These are phyloP conservation scores for Chelon auratus DNA, from an alignment of 2,797 vertebrate genomes.

Conservation along the genomic window DNA sequence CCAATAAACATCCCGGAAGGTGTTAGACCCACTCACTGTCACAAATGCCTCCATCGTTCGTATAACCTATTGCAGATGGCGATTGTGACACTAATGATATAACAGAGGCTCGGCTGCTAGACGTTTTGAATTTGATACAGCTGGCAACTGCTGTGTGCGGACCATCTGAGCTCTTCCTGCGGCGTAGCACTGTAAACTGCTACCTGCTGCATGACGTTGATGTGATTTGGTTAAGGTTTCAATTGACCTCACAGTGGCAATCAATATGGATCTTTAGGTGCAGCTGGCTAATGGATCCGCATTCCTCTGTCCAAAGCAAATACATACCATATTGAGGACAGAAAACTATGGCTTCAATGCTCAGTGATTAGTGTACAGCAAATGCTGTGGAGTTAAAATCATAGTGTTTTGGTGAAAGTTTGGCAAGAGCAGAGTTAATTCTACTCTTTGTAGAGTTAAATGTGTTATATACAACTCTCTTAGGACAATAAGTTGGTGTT, in stretches of 20 bases:
- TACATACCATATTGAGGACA: not conserved
- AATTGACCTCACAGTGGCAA: conserved; percentile 33
- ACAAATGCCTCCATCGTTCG: conserved; percentile 58
- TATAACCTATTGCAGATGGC: conserved; percentile 68
- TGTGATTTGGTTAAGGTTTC: conserved; percentile 19
- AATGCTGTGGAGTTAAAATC: no score
- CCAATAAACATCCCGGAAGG: conserved; percentile 66
- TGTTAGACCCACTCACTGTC: conserved; percentile 59
- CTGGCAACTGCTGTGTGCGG: conserved; percentile 45
- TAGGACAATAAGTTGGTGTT: no score
- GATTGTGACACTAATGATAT: conserved; percentile 70
- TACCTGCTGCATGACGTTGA: conserved; percentile 41
- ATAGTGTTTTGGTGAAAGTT: no score
- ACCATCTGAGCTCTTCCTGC: conserved; percentile 38
- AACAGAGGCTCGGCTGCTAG: conserved; percentile 51
- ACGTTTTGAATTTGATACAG: conserved; percentile 59
- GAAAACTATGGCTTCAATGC: conserved; percentile 43
- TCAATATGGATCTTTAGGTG: conserved; percentile 19
- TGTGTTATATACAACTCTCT: no score
- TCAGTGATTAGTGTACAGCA: conserved; percentile 14
- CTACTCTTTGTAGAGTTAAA: no score
- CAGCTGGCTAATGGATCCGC: conserved; percentile 24
- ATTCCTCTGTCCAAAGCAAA: conserved; percentile 32
- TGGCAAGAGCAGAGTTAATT: no score
- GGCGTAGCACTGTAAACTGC: conserved; percentile 41